Base-by-base conservation (phyloP, 2,797 vertebrate species). In the Euphonia xanthogaster region DNA sequence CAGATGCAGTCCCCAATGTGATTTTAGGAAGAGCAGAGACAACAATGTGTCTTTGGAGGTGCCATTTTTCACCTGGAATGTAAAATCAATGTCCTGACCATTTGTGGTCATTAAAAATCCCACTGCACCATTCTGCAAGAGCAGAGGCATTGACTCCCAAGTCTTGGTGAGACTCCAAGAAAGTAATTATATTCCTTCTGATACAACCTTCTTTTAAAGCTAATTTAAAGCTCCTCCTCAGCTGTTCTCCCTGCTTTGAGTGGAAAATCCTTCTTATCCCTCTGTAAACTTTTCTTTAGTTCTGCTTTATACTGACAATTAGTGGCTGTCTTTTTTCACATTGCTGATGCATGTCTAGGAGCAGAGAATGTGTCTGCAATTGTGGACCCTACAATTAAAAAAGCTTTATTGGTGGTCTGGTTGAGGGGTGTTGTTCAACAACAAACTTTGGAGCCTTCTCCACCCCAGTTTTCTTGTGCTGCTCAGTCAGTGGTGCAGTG, bases 31-130 rank as follows among this genome's bases (percentile, higher is more conserved):
- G 62, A 92, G 73, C 47, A 77, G 65, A 92, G 93, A 89, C 88
- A 94, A 91, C 91, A 93, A 40, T n/a, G 78, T 79, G 88, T 88
- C 86, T 89, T 78, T 91, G 80, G 54, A 83, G 68, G 83, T 94
- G 84, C 88, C 57, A 76, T 97, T 97, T 96, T 96, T 96, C 94
- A 96, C 67, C 70, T 85, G 73, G 68, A 95, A 95, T 87, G 86
- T 86, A 80, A 96, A 97, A 97, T 97, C 96, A 82, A 95, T 97
- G 86, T 73, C 72, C 65, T 92, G 82, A 74, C 91, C 87, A 86
- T 93, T 91, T 87, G 83, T 80, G 92, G 93, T 96, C 86, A 84
- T 96, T 96, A 91, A 92, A 96, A 94, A 81, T 93, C 86, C 84
- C 84, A 62, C 57, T 77, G 63, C 53, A 78, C 73, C 76, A 79